Evolutionary conservation across 2,888 invertebrate species (phyloP).

Genomic region (Tiliacea citrago): DNA sequence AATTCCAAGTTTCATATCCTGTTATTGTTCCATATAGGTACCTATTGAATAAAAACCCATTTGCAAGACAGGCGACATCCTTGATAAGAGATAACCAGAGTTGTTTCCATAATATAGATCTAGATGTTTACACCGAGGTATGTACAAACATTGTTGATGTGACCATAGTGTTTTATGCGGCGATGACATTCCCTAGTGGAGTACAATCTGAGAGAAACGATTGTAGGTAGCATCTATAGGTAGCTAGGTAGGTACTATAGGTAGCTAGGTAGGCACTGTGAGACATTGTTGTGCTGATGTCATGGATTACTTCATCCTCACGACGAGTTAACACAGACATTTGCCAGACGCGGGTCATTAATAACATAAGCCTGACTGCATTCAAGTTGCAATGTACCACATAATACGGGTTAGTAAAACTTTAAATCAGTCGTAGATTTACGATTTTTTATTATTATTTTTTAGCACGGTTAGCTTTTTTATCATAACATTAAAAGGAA

Average conservation of each 20-base stretch:
- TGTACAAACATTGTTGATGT: not conserved
- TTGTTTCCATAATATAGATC: not conserved
- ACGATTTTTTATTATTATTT: too few relatives aligned
- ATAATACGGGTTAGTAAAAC: too few relatives aligned
- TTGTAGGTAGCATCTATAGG: not conserved
- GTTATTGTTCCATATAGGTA: conserved; percentile 9
- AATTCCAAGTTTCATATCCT: not conserved
- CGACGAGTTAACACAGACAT: conserved; percentile 8
- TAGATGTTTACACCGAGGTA: not conserved
- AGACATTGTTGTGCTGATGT: conserved; percentile 1
- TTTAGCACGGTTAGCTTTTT: too few relatives aligned
- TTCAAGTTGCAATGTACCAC: too few relatives aligned
- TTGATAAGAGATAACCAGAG: conserved; percentile 6
- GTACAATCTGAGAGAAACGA: too few relatives aligned
- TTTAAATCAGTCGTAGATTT: too few relatives aligned
- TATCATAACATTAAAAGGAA: too few relatives aligned
- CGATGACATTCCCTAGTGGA: not conserved
- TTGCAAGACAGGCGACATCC: not conserved
- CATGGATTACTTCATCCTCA: conserved; percentile 6
- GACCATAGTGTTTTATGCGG: not conserved
- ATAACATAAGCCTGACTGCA: not conserved
- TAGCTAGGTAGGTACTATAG: too few relatives aligned
- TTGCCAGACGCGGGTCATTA: conserved; percentile 11
- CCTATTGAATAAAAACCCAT: not conserved
- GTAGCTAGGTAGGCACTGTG: conserved; percentile 1